Base-by-base conservation (phyloP, 2,888 invertebrate species). In the Archips xylosteana region DNA sequence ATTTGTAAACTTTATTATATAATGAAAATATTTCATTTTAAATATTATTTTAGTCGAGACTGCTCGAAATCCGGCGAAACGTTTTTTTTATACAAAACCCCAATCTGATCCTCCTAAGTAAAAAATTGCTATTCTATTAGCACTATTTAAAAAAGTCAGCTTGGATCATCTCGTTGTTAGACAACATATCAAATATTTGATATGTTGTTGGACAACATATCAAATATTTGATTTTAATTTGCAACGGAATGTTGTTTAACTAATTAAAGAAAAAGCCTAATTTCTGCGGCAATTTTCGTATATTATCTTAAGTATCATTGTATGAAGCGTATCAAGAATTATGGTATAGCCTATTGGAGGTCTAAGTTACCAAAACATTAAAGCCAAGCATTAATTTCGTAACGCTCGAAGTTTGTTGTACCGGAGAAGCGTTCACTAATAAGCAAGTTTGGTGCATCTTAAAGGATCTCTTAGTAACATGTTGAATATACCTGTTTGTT, bases 361-460 rank as follows among this genome's bases (percentile, higher is more conserved):
- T 57, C 23, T 10, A 57, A 57, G 57, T 57, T 57, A 57, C 32
- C 32, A 32, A 57, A 12, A 32, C 57, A 57, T 57, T 57, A 57
- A 57, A 32, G 57, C 57, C 12, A 9, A 32, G 57, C 32, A 32
- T 32, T 57, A 57, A 57, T 57, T 23, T 32, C 12, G 57, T 32
- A 57, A 57, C 32, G 32, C 32, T 23, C 57, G 3, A 57, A 57
- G 57, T 57, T 57, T 57, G 57, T 57, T 2, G 3, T 32, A 10
- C 57, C 32, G 32, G 32, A 32, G 57, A 57, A 57, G 32, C 57
- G 57, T 32, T 57, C 32, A 32, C 57, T 57, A 57, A 57, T 57
- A 32, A 57, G 32, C 57, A 57, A 57, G 57, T 57, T 57, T 57
- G 32, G 32, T 57, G 57, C 57, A 57, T 12, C 57, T 32, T 32